phyloP scores from a whole-genome alignment of 1,140 invertebrate species.

The Drosophila rufa region DNA sequence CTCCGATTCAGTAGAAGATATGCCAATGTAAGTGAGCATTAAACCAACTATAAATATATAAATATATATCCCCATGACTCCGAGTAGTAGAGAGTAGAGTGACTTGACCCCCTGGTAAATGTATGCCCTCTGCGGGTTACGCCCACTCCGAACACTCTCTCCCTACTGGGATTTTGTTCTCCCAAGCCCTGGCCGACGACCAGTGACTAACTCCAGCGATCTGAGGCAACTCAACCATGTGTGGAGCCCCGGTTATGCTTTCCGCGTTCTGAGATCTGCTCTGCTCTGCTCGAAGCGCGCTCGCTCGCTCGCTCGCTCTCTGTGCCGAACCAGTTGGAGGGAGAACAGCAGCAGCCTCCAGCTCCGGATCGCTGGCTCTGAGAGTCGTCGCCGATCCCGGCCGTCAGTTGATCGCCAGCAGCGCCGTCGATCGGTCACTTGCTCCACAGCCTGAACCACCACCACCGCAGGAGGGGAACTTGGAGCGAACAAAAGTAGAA shows the following conservation, averaged over 20 bases:
- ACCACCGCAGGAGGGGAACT: background rate
- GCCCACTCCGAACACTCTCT: background rate
- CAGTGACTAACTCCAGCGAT: conserved; percentile 5
- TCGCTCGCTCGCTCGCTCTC: background rate
- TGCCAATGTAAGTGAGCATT: too few relatives aligned
- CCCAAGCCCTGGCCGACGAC: background rate
- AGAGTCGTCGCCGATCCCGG: background rate
- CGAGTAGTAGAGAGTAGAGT: background rate
- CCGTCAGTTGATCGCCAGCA: conserved; percentile 43
- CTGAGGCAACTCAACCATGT: conserved; percentile 1
- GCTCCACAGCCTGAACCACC: background rate
- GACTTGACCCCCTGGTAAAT: too few relatives aligned
- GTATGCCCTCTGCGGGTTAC: too few relatives aligned
- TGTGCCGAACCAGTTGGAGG: conserved; percentile 14
- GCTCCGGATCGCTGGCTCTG: background rate
- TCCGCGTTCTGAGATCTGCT: background rate
- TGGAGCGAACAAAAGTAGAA: background rate
- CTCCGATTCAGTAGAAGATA: too few relatives aligned
- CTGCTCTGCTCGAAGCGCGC: background rate
- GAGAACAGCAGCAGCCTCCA: conserved; percentile 9
- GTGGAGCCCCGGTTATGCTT: background rate
- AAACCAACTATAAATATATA: background rate
- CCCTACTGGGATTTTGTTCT: background rate
- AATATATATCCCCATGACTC: background rate
- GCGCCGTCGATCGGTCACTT: conserved; percentile 32